A percentile compares a stretch with the other conserved stretches of the same genome.
phyloP scores from a whole-genome alignment of 2,888 invertebrate species.

The Nomada ruficornis region DNA sequence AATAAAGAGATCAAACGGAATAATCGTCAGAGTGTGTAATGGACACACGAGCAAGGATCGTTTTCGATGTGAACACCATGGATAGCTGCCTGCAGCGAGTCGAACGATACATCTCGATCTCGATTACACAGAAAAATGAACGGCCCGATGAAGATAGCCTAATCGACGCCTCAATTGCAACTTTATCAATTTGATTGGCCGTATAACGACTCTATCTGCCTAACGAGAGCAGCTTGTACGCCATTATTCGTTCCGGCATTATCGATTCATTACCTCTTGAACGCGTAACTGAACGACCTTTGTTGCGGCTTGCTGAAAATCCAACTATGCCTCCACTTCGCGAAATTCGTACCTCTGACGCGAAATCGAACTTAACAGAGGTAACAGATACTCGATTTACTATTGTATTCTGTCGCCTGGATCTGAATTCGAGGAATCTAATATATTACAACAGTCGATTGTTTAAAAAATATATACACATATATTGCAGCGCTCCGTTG shows the following conservation, averaged over 20 bases:
- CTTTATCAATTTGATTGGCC: conserved; percentile 43
- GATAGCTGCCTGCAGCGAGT: neutral
- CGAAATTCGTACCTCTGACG: conserved; percentile 6
- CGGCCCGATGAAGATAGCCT: conserved; percentile 13
- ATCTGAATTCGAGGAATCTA: neutral
- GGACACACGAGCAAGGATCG: neutral
- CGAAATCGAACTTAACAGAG: neutral
- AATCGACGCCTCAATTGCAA: conserved; percentile 31
- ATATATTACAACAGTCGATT: neutral
- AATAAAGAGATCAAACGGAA: neutral
- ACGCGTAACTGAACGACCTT: conserved; percentile 28
- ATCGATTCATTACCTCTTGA: conserved; percentile 45
- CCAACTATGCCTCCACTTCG: neutral
- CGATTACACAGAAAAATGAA: conserved; percentile 13
- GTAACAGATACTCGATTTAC: neutral
- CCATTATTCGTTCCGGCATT: conserved; percentile 43
- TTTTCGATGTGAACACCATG: neutral
- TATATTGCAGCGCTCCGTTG: too few relatives aligned
- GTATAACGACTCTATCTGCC: conserved; percentile 38
- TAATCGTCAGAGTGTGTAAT: neutral
- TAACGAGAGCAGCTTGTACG: conserved; percentile 24
- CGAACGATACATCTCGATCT: neutral
- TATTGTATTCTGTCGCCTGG: too few relatives aligned
- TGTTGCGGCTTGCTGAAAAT: conserved; percentile 28
- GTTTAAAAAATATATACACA: neutral